Evolutionary conservation across 2,113 vertebrate genomes (phyloP), one percentile per base, ranked within the genome.

Genomic region (Pelecanus crispus): DNA sequence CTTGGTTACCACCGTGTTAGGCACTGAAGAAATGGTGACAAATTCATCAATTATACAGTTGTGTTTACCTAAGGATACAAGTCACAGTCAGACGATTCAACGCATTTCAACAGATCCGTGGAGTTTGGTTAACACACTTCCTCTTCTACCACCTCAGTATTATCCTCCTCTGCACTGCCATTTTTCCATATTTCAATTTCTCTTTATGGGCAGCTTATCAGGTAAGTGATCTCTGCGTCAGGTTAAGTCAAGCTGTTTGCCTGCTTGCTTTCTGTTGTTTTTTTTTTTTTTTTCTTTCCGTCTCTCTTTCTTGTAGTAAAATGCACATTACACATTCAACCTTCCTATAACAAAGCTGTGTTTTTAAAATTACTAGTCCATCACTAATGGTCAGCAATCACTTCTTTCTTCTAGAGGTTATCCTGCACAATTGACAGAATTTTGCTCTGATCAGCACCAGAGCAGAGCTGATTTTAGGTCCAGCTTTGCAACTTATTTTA

Each of bases 11-110:
- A 92, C 58, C 95, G 91, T 4, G 45, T 73, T 80, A 19, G 2
- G 61, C 22, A 38, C 96, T n/a, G 45, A 63, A 94, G 88, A 92
- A 87, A 87, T 13, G 81, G 72, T 5, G 55, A 85, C 86, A 95
- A 94, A 96, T 95, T 94, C 81, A 96, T 93, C 95, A 95, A 81
- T 90, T 94, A 90, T 96, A 94, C 87, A 89, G 47, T 58, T 70
- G 81, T 94, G 83, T 94, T 96, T 96, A 84, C 90, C 70, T 93
- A 95, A 89, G 96, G 92, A 95, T 29, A 72, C 87, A 92, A 91
- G 73, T 28, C 62, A 26, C 52, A 92, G 53, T 55, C 74, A 92
- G 65, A 81, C 77, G 86, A 95, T 88, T 83, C 29, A 73, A 81
- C 4, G 49, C 84, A 58, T 89, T 96, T 95, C 90, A 96, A 71